Evolutionary conservation across 2,113 vertebrate species (phyloP).

Genomic region (Oncorhynchus kisutch): DNA sequence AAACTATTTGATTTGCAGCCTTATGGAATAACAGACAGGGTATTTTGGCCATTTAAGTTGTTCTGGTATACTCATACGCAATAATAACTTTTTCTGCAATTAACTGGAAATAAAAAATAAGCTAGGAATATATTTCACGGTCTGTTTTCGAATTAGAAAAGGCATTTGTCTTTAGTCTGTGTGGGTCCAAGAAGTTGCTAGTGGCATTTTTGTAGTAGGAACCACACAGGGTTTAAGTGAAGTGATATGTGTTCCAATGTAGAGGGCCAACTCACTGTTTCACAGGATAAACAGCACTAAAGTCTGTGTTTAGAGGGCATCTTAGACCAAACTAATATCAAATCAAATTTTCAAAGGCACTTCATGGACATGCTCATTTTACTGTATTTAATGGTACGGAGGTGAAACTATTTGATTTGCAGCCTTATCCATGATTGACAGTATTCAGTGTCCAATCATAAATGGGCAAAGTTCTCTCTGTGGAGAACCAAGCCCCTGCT

Average conservation of each 20-base stretch:
- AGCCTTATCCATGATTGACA: conserved; percentile 41
- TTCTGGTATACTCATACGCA: background rate
- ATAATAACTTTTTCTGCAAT: background rate
- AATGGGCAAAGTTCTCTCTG: no score
- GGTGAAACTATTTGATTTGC: conserved; percentile 9
- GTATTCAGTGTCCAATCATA: no score
- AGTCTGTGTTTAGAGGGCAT: background rate
- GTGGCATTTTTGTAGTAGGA: conserved; percentile 6
- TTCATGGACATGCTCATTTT: background rate
- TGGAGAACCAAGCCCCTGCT: no score
- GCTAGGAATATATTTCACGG: background rate
- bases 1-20: conserved; percentile 25
- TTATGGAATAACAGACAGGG: background rate
- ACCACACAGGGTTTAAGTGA: conserved; percentile 16
- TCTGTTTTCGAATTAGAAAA: conserved; percentile 11
- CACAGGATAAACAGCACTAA: background rate
- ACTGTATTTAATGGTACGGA: background rate
- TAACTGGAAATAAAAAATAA: background rate
- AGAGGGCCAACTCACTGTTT: conserved; percentile 9
- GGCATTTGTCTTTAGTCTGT: background rate
- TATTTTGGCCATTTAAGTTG: background rate
- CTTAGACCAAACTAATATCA: background rate
- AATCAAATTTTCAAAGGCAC: conserved; percentile 7
- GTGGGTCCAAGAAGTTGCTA: background rate
- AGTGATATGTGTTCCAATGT: conserved; percentile 6